Evolutionary conservation across 1,140 invertebrate species (phyloP), one percentile per base, ranked within the genome.

Genomic region (Frieseomelitta varia): DNA sequence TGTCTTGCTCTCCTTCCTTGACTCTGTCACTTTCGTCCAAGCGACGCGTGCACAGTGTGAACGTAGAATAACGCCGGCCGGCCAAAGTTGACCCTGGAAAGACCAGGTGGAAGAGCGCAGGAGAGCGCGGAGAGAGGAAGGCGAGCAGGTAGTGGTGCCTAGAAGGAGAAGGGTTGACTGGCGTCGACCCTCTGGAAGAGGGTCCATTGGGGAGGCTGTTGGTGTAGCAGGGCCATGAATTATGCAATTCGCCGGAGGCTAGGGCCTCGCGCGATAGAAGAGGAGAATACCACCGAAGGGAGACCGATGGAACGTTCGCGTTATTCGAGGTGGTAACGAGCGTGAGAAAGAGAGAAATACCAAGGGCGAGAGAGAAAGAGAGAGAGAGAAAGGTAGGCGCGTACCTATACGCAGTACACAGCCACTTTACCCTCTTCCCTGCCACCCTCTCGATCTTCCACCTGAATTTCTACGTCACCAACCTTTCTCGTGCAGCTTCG

Each of bases 191-290:
- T 84, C 75, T 73, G 53, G 74, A 79, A 85, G 85, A 84, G 75
- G 85, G 86, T 87, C 81, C 79, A 75, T 30, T 75, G 68, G 82
- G 78, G 88, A 89, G 89, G 88, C 85, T 89, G 91, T 89, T 88
- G 91, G 89, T 91, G 90, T 87, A 93, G 91, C 78, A 88, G 91
- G 88, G 90, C 92, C 91, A 94, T 94, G 93, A 94, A 94, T 94
- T 94, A 94, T 94, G 93, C 93, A 94, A 93, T 90, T 91, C 86
- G 91, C 93, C 92, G 87, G 90, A 90, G 92, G 92, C 91, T 89
- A 91, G 83, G 84, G 90, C 87, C 92, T 88, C 86, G 87, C 63
- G 79, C 82, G 79, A 85, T 82, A 88, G 84, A 72, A 83, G 81
- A 88, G 90, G 86, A 87, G 85, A 88, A 87, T 51, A 73, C 81